Evolutionary conservation across 2,797 vertebrate species (phyloP), one percentile per base, ranked within the genome.

Genomic region (Melanogrammus aeglefinus): DNA sequence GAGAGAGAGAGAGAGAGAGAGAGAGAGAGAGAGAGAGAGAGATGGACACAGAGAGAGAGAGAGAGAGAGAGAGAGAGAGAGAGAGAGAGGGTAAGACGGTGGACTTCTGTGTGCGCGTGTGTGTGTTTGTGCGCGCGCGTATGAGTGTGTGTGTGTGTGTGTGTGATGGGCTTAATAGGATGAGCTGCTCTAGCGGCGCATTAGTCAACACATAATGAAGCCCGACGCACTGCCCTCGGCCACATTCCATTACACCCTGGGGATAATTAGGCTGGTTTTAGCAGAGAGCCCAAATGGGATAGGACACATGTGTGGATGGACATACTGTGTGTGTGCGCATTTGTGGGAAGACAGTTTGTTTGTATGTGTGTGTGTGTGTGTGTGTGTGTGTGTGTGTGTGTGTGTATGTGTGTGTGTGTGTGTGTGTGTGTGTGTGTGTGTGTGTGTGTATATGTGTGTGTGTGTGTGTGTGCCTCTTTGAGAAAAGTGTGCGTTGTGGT

Each of bases 181-280:
- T 86, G 85, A 88, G 83, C 88, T 82, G 86, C 88, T 90, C 87
- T 85, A 88, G 77, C 82, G 87, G 79, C 31, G 79, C 82, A 90
- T 89, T 89, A 86, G 79, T 87, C 85, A 86, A 83, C 73, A 63
- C 85, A 89, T 88, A 89, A 90, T 88, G 85, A 86, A 87, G 80
- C 88, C 81, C 84, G 79, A 76, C 85, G 66, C 76, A 57, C 79
- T 78, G 83, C 80, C 85, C 85, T 88, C 81, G 83, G 82, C 81
- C 80, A 31, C 72, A 89, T 86, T 86, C 84, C 84, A 86, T 90
- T 84, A 86, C 76, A 81, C 81, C 88, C 83, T 79, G 81, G 80
- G 77, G 85, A 77, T 85, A 86, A 91, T 90, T 86, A 88, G 84
- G 81, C 79, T 27, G 39, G 79, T 89, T 90, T 77, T 63, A 35